Conservation (phyloP, 2,888 invertebrate genomes). For the Catocala fraxini region DNA sequence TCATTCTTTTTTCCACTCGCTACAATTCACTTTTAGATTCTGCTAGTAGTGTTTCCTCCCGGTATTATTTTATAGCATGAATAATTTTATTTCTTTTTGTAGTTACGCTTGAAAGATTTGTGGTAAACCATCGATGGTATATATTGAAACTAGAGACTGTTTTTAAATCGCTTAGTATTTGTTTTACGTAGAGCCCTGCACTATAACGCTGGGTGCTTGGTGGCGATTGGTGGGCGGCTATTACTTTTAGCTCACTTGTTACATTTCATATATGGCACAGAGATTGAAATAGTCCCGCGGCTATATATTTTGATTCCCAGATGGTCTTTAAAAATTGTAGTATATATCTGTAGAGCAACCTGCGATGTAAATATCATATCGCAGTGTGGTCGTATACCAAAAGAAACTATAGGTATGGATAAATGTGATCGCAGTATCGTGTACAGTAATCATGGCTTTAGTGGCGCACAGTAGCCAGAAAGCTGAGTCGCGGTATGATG, state of each 20-base stretch:
- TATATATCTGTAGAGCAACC: too few species aligned
- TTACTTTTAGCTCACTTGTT: too few species aligned
- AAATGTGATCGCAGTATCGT: slow-evolving; percentile 73
- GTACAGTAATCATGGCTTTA: slow-evolving; percentile 68
- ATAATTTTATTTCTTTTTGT: slow-evolving; percentile 48
- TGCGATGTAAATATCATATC: too few species aligned
- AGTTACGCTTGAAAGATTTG: slow-evolving; percentile 42
- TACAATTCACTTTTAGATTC: slow-evolving; percentile 86
- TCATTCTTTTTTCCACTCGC: slow-evolving; percentile 85
- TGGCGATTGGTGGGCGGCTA: too few species aligned
- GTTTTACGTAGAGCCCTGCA: slow-evolving; percentile 9
- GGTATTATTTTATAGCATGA: slow-evolving; percentile 73
- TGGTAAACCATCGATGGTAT: slow-evolving; percentile 35
- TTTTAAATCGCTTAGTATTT: neutral
- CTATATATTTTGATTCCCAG: too few species aligned
- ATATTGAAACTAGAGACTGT: slow-evolving; percentile 23
- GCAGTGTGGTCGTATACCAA: too few species aligned
- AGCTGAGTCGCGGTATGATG: slow-evolving; percentile 73
- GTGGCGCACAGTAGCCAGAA: slow-evolving; percentile 76
- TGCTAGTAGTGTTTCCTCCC: slow-evolving; percentile 70
- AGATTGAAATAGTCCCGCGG: too few species aligned
- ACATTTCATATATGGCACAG: too few species aligned
- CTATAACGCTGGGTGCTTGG: slow-evolving; percentile 2
- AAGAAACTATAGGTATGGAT: slow-evolving; percentile 67
- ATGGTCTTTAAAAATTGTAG: too few species aligned